These are phyloP conservation scores for Zosterops lateralis DNA, from an alignment of 2,113 vertebrate species.

Conservation along the genomic window DNA sequence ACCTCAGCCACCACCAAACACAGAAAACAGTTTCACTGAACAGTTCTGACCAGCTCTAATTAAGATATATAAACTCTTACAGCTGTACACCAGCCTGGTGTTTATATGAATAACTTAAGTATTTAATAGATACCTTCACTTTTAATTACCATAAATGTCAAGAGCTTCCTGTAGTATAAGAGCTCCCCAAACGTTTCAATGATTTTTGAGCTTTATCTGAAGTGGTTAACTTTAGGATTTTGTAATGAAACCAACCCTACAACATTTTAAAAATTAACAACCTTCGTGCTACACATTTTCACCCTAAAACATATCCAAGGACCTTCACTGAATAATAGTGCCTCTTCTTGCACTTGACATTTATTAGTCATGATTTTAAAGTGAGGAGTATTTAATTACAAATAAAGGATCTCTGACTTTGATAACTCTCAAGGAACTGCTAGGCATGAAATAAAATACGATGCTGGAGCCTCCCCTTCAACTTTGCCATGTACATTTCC, in stretches of 20 bases:
- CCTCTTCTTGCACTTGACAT: slow-evolving; percentile 67
- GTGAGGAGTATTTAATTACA: slow-evolving; percentile 67
- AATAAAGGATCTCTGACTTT: slow-evolving; percentile 58
- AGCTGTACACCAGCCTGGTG: not conserved
- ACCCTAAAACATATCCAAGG: slow-evolving; percentile 13
- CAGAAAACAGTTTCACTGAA: not conserved
- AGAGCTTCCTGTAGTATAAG: slow-evolving; percentile 48
- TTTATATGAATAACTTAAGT: slow-evolving; percentile 31
- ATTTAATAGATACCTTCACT: slow-evolving; percentile 54
- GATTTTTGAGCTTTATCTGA: slow-evolving; percentile 50
- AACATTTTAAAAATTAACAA: slow-evolving; percentile 2
- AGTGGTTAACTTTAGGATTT: slow-evolving; percentile 53
- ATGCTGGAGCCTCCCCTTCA: not conserved
- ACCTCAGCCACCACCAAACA: not conserved
- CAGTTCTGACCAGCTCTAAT: not conserved
- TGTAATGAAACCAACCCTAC: not conserved
- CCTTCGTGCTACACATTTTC: not conserved
- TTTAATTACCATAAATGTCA: slow-evolving; percentile 69
- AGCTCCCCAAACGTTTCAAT: slow-evolving; percentile 52
- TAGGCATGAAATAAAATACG: slow-evolving; percentile 12
- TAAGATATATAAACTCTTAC: not conserved
- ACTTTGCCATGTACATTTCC: not conserved
- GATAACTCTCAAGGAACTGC: slow-evolving; percentile 59
- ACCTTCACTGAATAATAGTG: slow-evolving; percentile 14
- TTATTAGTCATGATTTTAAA: slow-evolving; percentile 63